phyloP scores from a whole-genome alignment of 2,888 invertebrate genomes.

The Drosophila pullipes region DNA sequence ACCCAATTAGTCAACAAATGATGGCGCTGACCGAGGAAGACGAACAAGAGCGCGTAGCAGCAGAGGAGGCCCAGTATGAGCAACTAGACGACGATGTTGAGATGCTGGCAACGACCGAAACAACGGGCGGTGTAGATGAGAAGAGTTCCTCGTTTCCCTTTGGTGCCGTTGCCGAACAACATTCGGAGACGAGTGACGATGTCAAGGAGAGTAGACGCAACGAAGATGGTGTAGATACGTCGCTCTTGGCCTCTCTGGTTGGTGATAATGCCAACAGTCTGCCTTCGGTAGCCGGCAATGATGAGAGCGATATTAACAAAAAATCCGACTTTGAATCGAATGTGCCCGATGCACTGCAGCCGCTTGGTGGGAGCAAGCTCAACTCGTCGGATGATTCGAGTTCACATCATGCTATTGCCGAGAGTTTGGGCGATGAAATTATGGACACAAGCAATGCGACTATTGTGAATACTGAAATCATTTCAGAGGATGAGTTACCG shows the following conservation, averaged over 20 bases:
- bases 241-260: constrained; percentile 84
- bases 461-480: constrained; percentile 93
- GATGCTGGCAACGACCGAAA: constrained; percentile 59
- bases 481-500: constrained; percentile 93
- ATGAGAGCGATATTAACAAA: constrained; percentile 74
- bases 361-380: constrained; percentile 65
- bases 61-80: constrained; percentile 43
- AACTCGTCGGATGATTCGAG: constrained; percentile 82
- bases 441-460: constrained; percentile 82
- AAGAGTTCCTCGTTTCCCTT: constrained; percentile 86
- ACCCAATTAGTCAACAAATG: constrained; percentile 25
- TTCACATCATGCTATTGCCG: constrained; percentile 83
- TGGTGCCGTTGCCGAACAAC: constrained; percentile 73
- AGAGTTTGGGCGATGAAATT: constrained; percentile 79
- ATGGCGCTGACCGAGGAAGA: constrained; percentile 52
- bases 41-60: constrained; percentile 38
- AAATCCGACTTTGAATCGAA: constrained; percentile 76
- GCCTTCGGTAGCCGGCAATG: constrained; percentile 84
- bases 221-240: constrained; percentile 82
- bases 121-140: constrained; percentile 78
- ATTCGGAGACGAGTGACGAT: constrained; percentile 85
- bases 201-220: constrained; percentile 73
- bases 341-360: constrained; percentile 55
- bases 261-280: constrained; percentile 85
- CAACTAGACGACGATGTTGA: constrained; percentile 76